Conservation (phyloP, 2,113 vertebrate species). For the Perognathus longimembris region DNA sequence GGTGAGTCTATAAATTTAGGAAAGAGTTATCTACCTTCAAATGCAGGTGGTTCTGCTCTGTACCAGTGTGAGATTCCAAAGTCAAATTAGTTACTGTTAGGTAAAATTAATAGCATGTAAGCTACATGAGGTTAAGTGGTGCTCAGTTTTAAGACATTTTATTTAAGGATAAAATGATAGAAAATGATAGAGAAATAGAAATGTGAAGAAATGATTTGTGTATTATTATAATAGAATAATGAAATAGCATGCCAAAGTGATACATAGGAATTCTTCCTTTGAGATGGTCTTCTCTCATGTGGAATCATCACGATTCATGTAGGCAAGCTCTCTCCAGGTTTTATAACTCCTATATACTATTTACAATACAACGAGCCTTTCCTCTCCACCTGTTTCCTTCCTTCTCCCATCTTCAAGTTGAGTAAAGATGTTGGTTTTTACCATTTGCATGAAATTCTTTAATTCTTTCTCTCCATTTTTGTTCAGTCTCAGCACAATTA, state of each 20-base stretch:
- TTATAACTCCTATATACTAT: background rate
- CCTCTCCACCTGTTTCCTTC: background rate
- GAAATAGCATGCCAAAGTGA: background rate
- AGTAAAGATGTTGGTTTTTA: background rate
- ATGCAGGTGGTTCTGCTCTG: background rate
- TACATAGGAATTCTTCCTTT: background rate
- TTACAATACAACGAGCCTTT: background rate
- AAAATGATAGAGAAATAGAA: background rate
- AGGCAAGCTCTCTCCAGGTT: background rate
- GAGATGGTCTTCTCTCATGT: background rate
- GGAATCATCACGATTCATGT: background rate
- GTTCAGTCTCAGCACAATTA: background rate
- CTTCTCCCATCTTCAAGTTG: background rate
- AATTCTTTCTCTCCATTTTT: background rate
- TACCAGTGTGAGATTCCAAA: background rate
- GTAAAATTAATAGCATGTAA: background rate
- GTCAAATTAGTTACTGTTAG: background rate
- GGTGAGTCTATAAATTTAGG: background rate
- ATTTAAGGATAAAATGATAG: background rate
- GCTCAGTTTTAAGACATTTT: slow-evolving; percentile 6
- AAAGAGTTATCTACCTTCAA: background rate
- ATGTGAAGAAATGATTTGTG: background rate
- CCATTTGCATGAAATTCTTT: background rate
- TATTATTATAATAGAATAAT: background rate
- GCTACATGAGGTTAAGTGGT: background rate